Evolutionary conservation across 1,140 invertebrate species (phyloP).

Genomic region (Calliopsis andreniformis): DNA sequence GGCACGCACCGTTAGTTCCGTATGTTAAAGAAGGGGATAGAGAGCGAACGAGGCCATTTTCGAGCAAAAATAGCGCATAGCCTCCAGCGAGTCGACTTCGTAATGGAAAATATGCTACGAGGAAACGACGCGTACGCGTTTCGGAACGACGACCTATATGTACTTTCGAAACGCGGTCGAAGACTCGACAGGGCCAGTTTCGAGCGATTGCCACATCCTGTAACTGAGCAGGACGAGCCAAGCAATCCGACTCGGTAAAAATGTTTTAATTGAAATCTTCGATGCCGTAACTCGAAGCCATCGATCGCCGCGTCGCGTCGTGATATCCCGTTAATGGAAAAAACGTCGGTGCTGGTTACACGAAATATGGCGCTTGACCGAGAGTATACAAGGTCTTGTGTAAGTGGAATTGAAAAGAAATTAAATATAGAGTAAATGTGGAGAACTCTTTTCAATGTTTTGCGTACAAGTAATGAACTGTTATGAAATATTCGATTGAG

Average conservation of each 20-base stretch:
- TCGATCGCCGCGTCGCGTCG: neutral
- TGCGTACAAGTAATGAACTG: no score
- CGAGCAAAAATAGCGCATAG: slow-evolving; percentile 58
- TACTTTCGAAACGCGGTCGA: slow-evolving; percentile 41
- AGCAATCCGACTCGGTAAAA: slow-evolving; percentile 40
- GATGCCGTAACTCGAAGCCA: neutral
- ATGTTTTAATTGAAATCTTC: slow-evolving; percentile 50
- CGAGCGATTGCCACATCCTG: slow-evolving; percentile 20
- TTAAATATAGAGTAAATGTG: no score
- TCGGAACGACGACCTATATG: slow-evolving; percentile 27
- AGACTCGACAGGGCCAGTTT: slow-evolving; percentile 28
- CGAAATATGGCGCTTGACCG: slow-evolving; percentile 15
- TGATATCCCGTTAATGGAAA: slow-evolving; percentile 28
- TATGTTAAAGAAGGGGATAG: neutral
- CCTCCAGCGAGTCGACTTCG: slow-evolving; percentile 48
- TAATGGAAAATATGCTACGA: slow-evolving; percentile 59
- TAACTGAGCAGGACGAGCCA: neutral
- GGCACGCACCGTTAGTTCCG: slow-evolving; percentile 32
- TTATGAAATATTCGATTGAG: no score
- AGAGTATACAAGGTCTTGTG: slow-evolving; percentile 8
- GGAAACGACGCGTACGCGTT: slow-evolving; percentile 29
- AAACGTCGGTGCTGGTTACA: slow-evolving; percentile 14
- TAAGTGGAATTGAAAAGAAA: slow-evolving; percentile 22
- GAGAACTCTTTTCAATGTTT: no score
- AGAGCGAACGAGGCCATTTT: slow-evolving; percentile 64